Conservation (phyloP, 2,797 vertebrate species). For the Leptoclinus maculatus region DNA sequence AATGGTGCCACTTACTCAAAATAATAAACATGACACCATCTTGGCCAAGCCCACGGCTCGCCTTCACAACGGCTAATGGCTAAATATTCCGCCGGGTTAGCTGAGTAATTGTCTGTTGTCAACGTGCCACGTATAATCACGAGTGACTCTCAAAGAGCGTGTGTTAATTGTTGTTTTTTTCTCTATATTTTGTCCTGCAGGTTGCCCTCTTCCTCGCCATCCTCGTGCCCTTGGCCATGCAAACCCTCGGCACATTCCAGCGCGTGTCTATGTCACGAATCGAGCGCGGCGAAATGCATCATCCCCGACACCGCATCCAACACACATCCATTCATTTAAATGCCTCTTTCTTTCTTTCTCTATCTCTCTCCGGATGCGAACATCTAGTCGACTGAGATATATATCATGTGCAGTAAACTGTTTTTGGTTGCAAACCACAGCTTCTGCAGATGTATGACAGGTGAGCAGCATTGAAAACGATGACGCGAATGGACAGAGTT, state of each 20-base stretch:
- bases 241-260: constrained; percentile 75
- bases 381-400: background rate
- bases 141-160: constrained; percentile 77
- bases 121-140: constrained; percentile 87
- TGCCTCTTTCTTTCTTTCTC: constrained; percentile 73
- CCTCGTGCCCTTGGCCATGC: constrained; percentile 81
- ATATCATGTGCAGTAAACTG: background rate
- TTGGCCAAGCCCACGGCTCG: constrained; percentile 56
- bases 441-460: background rate
- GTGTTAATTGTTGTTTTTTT: constrained; percentile 83
- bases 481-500: background rate
- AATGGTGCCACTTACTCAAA: constrained; percentile 41
- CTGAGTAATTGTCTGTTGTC: constrained; percentile 88
- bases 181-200: constrained; percentile 57
- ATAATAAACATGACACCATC: constrained; percentile 52
- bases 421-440: background rate
- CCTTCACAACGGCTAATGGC: constrained; percentile 81
- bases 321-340: constrained; percentile 78
- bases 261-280: constrained; percentile 84
- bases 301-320: constrained; percentile 74
- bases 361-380: constrained; percentile 21
- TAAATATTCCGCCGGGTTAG: constrained; percentile 84
- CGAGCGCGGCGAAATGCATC: constrained; percentile 85
- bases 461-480: background rate
- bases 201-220: constrained; percentile 51